Conservation (phyloP, 1,140 invertebrate genomes). For the Cyclargus thomasi region DNA sequence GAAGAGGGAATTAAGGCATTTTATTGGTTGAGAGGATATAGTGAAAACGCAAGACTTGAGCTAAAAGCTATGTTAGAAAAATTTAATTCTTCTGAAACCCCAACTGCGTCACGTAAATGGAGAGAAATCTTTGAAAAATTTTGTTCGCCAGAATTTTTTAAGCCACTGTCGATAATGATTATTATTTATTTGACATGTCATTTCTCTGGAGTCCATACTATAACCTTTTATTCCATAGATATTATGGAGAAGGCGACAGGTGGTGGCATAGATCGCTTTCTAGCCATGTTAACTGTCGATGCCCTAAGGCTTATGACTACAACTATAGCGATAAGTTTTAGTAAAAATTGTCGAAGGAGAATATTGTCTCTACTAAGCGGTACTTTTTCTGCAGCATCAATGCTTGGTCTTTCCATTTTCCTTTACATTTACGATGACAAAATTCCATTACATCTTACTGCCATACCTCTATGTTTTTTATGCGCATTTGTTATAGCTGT, state of each 20-base stretch:
- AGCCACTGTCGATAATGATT: neutral
- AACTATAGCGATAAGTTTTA: neutral
- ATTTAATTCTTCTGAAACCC: neutral
- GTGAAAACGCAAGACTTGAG: neutral
- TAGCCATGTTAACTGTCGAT: neutral
- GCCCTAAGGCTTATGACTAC: neutral
- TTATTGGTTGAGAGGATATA: slow-evolving; percentile 2
- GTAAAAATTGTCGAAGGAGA: neutral
- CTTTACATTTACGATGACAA: neutral
- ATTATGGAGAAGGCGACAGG: neutral
- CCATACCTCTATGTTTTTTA: neutral
- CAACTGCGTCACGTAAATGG: neutral
- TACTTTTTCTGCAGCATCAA: neutral
- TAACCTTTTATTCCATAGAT: neutral
- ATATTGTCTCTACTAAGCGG: neutral
- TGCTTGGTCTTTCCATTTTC: neutral
- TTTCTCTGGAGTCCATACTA: neutral
- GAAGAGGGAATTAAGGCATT: slow-evolving; percentile 5
- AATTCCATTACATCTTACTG: neutral
- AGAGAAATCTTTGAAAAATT: neutral
- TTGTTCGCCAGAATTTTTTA: neutral
- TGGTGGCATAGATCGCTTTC: neutral
- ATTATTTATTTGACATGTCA: neutral
- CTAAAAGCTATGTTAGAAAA: neutral
- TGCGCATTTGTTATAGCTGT: neutral